These are phyloP conservation scores for Lagocephalus sceleratus DNA, from an alignment of 2,797 vertebrate species.

Conservation along the genomic window DNA sequence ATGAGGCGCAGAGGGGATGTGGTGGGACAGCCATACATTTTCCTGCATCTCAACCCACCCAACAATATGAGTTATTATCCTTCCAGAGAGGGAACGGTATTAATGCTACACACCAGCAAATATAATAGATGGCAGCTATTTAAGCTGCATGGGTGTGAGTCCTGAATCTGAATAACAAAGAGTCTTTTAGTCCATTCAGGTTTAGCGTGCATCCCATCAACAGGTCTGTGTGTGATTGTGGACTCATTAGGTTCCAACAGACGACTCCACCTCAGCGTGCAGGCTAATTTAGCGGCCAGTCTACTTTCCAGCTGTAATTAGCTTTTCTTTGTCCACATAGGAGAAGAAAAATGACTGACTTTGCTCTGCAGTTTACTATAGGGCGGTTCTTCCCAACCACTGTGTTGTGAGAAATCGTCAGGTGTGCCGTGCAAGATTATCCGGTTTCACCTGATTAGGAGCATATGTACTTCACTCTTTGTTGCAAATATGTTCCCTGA, in stretches of 20 bases:
- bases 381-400: too few relatives aligned
- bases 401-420: too few relatives aligned
- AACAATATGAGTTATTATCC: neutral
- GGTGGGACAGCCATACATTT: neutral
- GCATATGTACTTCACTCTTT: too few relatives aligned
- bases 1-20: conserved; percentile 43
- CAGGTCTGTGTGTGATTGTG: neutral
- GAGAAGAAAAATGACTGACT: too few relatives aligned
- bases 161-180: neutral
- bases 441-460: too few relatives aligned
- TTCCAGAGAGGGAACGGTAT: conserved; percentile 1
- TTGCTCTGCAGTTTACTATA: too few relatives aligned
- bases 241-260: neutral
- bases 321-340: too few relatives aligned
- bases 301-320: too few relatives aligned
- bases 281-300: too few relatives aligned
- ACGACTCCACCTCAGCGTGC: neutral
- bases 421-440: too few relatives aligned
- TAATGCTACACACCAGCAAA: neutral
- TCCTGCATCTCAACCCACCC: conserved; percentile 6
- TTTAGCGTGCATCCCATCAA: neutral
- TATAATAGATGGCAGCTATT: conserved; percentile 12
- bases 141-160: neutral
- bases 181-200: too few relatives aligned
- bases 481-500: too few relatives aligned